Conservation (phyloP, 2,113 vertebrate species). For the Thinocorus orbignyianus region DNA sequence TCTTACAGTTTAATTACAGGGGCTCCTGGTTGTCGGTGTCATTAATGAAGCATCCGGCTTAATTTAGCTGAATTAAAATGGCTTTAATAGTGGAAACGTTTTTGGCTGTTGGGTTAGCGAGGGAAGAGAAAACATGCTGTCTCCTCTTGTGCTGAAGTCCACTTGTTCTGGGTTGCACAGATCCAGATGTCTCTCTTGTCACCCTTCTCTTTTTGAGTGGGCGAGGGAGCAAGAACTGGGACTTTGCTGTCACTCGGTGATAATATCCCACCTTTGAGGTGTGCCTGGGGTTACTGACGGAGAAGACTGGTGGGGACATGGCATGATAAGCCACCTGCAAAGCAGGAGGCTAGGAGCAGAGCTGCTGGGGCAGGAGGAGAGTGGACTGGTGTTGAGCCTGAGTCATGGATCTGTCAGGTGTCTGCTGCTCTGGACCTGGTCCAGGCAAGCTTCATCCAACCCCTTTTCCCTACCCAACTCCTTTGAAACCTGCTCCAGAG, state of each 20-base stretch:
- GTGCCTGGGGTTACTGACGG: neutral
- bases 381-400: neutral
- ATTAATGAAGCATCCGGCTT: slow-evolving; percentile 75
- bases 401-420: neutral
- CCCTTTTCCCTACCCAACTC: neutral
- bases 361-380: neutral
- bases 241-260: neutral
- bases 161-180: neutral
- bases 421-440: neutral
- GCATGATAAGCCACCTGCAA: neutral
- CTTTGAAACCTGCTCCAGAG: neutral
- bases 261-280: neutral
- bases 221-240: neutral
- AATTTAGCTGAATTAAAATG: slow-evolving; percentile 80
- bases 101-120: slow-evolving; percentile 68
- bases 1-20: slow-evolving; percentile 79
- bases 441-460: neutral
- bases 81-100: slow-evolving; percentile 62
- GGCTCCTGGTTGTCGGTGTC: slow-evolving; percentile 77
- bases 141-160: neutral
- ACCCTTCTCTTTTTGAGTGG: neutral
- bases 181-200: neutral
- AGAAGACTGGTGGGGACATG: neutral
- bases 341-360: neutral
- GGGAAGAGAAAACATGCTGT: slow-evolving; percentile 47